phyloP scores from a whole-genome alignment of 1,140 invertebrate species.

The Gonatopus flavifemur region DNA sequence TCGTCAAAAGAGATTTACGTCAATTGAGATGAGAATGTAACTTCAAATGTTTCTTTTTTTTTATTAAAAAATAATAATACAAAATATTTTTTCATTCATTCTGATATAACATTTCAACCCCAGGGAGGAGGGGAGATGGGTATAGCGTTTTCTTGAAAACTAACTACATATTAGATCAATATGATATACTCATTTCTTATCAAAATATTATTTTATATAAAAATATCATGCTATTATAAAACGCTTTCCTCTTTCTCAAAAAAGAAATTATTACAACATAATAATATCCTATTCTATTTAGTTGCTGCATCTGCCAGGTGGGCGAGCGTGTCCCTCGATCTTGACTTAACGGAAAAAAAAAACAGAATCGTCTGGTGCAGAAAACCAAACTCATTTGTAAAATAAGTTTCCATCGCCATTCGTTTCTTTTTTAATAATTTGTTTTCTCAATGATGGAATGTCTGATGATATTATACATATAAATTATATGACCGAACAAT shows the following conservation, averaged over 20 bases:
- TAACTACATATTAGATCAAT: constrained; percentile 35
- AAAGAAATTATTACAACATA: constrained; percentile 5
- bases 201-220: constrained; percentile 40
- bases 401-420: too few relatives aligned
- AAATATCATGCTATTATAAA: constrained; percentile 55
- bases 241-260: constrained; percentile 29
- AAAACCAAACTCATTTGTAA: too few relatives aligned
- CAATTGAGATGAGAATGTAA: background rate
- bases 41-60: constrained; percentile 16
- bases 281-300: constrained; percentile 20
- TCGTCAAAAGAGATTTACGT: constrained; percentile 2
- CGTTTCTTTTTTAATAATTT: too few relatives aligned
- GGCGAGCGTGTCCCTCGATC: constrained; percentile 39
- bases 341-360: background rate
- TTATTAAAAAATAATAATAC: constrained; percentile 51
- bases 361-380: background rate
- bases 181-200: constrained; percentile 35
- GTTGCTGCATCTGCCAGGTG: constrained; percentile 33
- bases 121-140: constrained; percentile 26
- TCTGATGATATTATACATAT: too few relatives aligned
- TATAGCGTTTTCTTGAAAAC: constrained; percentile 30
- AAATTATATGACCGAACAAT: too few relatives aligned
- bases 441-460: too few relatives aligned
- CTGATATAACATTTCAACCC: constrained; percentile 37
- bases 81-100: constrained; percentile 45